Evolutionary conservation across 2,888 invertebrate species (phyloP).

Genomic region (Ophioninae sp.): DNA sequence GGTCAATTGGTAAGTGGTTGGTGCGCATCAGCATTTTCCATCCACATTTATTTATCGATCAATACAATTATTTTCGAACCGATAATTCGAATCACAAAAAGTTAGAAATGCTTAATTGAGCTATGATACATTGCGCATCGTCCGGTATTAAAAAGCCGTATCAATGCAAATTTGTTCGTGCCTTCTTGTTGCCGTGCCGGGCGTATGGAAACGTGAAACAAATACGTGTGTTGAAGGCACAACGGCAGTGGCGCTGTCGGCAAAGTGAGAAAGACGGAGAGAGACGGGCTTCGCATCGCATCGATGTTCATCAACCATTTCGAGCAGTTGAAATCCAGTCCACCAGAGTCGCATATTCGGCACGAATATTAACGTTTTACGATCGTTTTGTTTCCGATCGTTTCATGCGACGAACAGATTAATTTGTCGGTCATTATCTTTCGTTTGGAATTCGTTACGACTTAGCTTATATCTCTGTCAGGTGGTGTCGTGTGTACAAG

Average conservation of each 20-base stretch:
- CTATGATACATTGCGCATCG: background rate
- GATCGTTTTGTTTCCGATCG: conserved; percentile 5
- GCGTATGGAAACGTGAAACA: background rate
- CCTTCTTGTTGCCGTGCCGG: background rate
- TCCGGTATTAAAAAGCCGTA: background rate
- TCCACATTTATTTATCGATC: background rate
- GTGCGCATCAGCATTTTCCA: background rate
- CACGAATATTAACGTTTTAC: background rate
- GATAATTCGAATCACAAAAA: background rate
- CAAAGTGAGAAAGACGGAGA: no score
- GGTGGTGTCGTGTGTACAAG: conserved; percentile 4
- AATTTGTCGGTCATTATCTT: conserved; percentile 51
- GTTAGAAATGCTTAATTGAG: background rate
- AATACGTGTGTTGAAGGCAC: background rate
- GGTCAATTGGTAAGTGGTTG: no score
- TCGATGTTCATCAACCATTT: background rate
- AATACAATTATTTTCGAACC: background rate
- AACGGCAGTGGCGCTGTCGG: background rate
- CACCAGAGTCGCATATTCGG: background rate
- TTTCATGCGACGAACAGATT: conserved; percentile 21
- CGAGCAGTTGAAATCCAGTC: conserved; percentile 1
- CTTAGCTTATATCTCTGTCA: conserved; percentile 22
- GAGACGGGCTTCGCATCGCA: background rate
- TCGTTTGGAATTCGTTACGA: conserved; percentile 16
- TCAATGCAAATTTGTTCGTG: background rate